Conservation (phyloP, 2,113 vertebrate genomes). For the Anser cygnoides region DNA sequence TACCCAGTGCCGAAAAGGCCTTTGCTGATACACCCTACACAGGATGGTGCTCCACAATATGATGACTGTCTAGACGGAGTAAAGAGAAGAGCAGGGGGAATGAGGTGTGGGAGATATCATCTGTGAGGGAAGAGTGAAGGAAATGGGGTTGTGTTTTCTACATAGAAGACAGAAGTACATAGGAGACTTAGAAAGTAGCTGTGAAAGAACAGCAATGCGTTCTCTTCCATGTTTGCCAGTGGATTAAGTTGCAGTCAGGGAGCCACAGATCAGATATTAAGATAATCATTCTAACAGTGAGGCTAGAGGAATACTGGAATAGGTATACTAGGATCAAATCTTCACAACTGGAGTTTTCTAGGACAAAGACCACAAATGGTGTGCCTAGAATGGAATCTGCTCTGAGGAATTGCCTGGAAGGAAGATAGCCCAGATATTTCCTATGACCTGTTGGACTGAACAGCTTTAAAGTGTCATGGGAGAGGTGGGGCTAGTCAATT, state of each 20-base stretch:
- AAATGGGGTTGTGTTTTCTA: neutral
- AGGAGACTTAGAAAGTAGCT: neutral
- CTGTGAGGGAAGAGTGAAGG: neutral
- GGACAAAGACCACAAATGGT: neutral
- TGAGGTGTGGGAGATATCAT: neutral
- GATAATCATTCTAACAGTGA: neutral
- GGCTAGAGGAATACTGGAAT: neutral
- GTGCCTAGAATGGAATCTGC: neutral
- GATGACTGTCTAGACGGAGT: neutral
- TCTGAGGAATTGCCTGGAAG: neutral
- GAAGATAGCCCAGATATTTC: neutral
- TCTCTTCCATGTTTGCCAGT: neutral
- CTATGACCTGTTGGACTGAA: neutral
- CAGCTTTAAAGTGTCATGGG: neutral
- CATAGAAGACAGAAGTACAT: rapidly evolving
- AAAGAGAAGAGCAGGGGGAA: neutral
- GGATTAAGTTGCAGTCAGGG: neutral
- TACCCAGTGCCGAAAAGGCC: neutral
- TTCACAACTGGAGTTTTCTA: neutral
- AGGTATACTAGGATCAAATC: neutral
- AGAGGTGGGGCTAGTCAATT: neutral
- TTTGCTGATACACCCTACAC: neutral
- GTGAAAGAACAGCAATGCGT: neutral
- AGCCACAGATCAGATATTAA: neutral
- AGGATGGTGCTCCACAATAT: neutral